Evolutionary conservation across 1,140 invertebrate species (phyloP).

Genomic region (Charaxes varanes): DNA sequence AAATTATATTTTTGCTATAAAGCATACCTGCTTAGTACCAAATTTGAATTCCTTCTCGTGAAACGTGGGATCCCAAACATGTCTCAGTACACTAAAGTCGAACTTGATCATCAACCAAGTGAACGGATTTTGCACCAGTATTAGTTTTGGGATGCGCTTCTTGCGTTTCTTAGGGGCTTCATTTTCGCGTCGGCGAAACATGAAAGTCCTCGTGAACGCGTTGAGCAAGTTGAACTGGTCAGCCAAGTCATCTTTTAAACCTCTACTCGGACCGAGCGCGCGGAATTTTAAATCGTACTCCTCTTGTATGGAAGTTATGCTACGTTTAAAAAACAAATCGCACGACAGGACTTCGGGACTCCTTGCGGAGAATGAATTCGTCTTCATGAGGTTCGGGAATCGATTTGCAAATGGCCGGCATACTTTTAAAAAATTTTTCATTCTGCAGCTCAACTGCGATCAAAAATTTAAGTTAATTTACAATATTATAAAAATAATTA

Average conservation of each 20-base stretch:
- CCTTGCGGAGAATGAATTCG: too few relatives aligned
- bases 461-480: too few relatives aligned
- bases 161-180: constrained; percentile 29
- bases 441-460: constrained; percentile 13
- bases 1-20: too few relatives aligned
- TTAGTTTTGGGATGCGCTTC: constrained; percentile 49
- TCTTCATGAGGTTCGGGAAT: constrained; percentile 6
- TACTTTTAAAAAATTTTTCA: constrained; percentile 13
- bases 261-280: constrained; percentile 25
- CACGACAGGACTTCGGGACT: constrained; percentile 6
- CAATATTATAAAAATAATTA: too few relatives aligned
- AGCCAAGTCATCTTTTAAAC: constrained; percentile 14
- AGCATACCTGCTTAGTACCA: constrained; percentile 60
- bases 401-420: constrained; percentile 23
- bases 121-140: constrained; percentile 60
- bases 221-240: constrained; percentile 22
- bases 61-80: constrained; percentile 57
- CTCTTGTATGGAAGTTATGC: constrained; percentile 10
- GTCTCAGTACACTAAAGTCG: constrained; percentile 50
- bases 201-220: constrained; percentile 30
- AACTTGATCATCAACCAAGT: constrained; percentile 61
- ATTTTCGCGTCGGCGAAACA: constrained; percentile 30
- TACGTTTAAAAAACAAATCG: constrained; percentile 10
- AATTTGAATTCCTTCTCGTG: constrained; percentile 55
- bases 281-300: constrained; percentile 17